Evolutionary conservation across 2,888 invertebrate species (phyloP).

Genomic region (Drosophila lacicola): DNA sequence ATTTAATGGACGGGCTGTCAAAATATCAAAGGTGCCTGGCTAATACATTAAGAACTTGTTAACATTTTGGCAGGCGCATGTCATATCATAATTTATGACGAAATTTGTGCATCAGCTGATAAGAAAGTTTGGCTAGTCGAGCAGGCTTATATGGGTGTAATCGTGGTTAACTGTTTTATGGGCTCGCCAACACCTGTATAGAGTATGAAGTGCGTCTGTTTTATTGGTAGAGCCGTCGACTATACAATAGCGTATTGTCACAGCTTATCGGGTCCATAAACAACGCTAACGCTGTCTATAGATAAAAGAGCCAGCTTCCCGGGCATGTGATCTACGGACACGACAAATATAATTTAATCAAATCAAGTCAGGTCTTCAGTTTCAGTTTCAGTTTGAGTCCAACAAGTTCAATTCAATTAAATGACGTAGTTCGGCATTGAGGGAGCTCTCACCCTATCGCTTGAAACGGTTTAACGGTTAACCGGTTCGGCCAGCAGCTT

Average conservation of each 20-base stretch:
- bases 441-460: background rate
- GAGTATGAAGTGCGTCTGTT: conserved; percentile 3
- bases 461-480: conserved; percentile 17
- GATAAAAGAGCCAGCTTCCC: conserved; percentile 15
- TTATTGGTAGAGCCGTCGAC: background rate
- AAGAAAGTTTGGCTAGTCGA: conserved; percentile 15
- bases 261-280: conserved; percentile 50
- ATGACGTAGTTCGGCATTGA: conserved; percentile 1
- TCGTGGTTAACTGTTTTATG: conserved; percentile 1
- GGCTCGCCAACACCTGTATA: background rate
- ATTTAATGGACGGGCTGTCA: background rate
- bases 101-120: conserved; percentile 25
- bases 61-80: conserved; percentile 4
- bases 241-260: conserved; percentile 2
- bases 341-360: conserved; percentile 16
- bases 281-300: conserved; percentile 53
- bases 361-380: conserved; percentile 9
- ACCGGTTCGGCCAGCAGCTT: conserved; percentile 16
- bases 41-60: conserved; percentile 31
- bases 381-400: conserved; percentile 10
- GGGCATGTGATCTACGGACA: conserved; percentile 31
- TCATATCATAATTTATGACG: conserved; percentile 17
- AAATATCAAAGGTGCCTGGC: conserved; percentile 2
- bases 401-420: conserved; percentile 41
- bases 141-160: background rate